A percentile compares a stretch with the other conserved stretches of the same genome.
Conservation (phyloP, 2,113 vertebrate genomes). For the Psephotus haematonotus region DNA sequence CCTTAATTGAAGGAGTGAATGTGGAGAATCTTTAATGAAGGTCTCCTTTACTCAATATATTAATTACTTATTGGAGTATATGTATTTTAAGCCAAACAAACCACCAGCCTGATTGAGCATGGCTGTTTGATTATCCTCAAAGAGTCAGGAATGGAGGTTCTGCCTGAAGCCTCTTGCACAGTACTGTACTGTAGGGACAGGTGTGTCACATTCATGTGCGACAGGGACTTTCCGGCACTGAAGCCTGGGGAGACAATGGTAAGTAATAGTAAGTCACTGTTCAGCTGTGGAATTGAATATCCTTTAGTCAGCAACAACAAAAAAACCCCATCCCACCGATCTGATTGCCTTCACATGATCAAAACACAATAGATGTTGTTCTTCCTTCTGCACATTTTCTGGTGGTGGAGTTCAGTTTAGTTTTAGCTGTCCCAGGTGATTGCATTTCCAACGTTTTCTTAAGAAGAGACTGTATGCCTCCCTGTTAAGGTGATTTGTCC, state of each 20-base stretch:
- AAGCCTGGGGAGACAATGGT: neutral
- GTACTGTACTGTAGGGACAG: neutral
- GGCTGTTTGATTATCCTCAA: neutral
- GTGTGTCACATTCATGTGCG: neutral
- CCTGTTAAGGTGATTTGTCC: neutral
- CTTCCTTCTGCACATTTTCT: neutral
- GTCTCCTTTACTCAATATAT: slow-evolving; percentile 39
- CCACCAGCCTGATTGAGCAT: neutral
- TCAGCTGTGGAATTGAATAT: neutral
- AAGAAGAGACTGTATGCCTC: neutral
- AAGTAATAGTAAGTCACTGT: neutral
- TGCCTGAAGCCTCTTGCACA: neutral
- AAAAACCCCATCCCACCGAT: neutral
- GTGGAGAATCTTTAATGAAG: slow-evolving; percentile 44
- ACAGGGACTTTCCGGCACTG: neutral
- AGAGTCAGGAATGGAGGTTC: neutral
- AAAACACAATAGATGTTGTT: neutral
- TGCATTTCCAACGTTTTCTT: neutral
- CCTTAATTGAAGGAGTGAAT: slow-evolving; percentile 41
- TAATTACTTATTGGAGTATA: slow-evolving; percentile 47
- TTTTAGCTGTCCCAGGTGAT: neutral
- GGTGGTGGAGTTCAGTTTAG: neutral
- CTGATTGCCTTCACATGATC: neutral
- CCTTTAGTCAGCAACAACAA: neutral
- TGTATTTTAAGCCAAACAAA: slow-evolving; percentile 31